Evolutionary conservation across 2,888 invertebrate species (phyloP).

Genomic region (Andrena bucephala): DNA sequence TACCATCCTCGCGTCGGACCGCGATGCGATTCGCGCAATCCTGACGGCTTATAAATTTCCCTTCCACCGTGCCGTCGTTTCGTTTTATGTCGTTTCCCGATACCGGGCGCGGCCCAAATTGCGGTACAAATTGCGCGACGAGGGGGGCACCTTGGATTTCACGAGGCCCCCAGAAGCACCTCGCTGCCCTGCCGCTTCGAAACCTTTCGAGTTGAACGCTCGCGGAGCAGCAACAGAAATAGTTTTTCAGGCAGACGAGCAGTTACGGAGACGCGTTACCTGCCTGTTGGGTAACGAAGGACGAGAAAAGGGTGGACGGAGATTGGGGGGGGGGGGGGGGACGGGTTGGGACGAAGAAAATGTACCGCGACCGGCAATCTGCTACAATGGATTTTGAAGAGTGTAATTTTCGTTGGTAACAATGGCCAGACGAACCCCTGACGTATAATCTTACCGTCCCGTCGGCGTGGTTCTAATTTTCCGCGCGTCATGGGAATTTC

Average conservation of each 20-base stretch:
- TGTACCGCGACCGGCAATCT: slow-evolving; percentile 57
- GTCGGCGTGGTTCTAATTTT: slow-evolving; percentile 73
- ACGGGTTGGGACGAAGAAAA: slow-evolving; percentile 46
- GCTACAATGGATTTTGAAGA: slow-evolving; percentile 77
- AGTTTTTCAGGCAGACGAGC: too few species aligned
- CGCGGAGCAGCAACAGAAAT: too few species aligned
- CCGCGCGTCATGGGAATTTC: slow-evolving; percentile 74
- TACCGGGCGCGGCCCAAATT: too few species aligned
- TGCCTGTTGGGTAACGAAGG: neutral
- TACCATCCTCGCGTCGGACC: slow-evolving; percentile 17
- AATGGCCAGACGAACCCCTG: slow-evolving; percentile 73
- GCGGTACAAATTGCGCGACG: too few species aligned
- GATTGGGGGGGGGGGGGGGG: neutral
- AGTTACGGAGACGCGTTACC: too few species aligned
- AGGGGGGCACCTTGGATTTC: neutral
- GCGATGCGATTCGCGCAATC: slow-evolving; percentile 6
- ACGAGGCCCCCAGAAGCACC: neutral
- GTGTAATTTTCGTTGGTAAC: slow-evolving; percentile 77
- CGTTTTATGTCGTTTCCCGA: too few species aligned
- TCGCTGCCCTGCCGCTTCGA: too few species aligned
- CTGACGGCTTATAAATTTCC: neutral
- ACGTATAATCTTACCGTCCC: slow-evolving; percentile 74
- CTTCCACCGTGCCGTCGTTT: too few species aligned
- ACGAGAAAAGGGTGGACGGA: slow-evolving; percentile 6
- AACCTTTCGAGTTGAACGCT: too few species aligned